phyloP scores from a whole-genome alignment of 2,113 vertebrate species.

The Xyrauchen texanus region DNA sequence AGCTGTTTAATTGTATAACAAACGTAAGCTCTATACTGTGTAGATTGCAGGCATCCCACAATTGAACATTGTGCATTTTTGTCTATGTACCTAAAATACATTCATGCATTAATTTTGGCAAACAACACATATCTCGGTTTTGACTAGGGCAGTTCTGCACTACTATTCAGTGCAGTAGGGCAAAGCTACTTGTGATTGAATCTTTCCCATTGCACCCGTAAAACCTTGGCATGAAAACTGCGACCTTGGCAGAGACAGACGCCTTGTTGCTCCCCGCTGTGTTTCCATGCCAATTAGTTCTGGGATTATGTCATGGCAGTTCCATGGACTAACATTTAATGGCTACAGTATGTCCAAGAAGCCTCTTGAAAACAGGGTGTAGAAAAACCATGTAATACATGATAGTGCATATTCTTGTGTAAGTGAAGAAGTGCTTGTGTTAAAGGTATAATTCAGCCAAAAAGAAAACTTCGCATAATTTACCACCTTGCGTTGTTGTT shows the following conservation, averaged over 20 bases:
- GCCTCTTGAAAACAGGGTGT: not conserved
- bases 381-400: not conserved
- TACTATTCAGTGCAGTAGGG: conserved; percentile 6
- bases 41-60: not conserved
- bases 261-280: conserved; percentile 2
- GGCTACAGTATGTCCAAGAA: not conserved
- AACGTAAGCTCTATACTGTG: not conserved
- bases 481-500: no score
- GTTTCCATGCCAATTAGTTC: conserved; percentile 25
- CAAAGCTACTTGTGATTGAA: not conserved
- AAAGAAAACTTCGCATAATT: no score
- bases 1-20: not conserved
- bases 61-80: not conserved
- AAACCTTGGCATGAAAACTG: not conserved
- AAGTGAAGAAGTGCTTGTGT: no score
- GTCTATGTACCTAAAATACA: not conserved
- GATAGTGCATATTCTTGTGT: no score
- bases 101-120: not conserved
- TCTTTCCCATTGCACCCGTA: not conserved
- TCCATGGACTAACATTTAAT: not conserved
- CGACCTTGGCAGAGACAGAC: conserved; percentile 2
- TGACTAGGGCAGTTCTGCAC: not conserved
- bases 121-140: not conserved
- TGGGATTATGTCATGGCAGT: not conserved
- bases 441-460: no score